phyloP scores from a whole-genome alignment of 2,888 invertebrate species.

The Scaeva pyrastri region DNA sequence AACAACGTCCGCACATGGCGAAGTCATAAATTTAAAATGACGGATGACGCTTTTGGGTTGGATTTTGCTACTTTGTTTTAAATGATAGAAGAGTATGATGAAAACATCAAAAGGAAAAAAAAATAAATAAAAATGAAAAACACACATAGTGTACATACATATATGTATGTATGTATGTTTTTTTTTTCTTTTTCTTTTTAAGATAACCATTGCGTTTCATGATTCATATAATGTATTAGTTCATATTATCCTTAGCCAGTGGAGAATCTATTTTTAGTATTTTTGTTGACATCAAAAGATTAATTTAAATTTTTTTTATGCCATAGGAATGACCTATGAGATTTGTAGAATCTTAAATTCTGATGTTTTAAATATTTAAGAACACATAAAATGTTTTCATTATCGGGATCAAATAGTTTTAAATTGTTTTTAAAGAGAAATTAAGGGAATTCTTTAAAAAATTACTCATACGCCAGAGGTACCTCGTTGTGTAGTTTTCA shows the following conservation, averaged over 20 bases:
- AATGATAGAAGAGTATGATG: slow-evolving; percentile 35
- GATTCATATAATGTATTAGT: neutral
- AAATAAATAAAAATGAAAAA: neutral
- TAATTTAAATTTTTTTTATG: neutral
- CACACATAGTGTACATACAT: slow-evolving; percentile 21
- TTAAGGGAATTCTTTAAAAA: too few relatives aligned
- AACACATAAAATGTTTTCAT: too few relatives aligned
- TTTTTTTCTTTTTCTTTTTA: slow-evolving; percentile 6
- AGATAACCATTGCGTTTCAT: slow-evolving; percentile 27
- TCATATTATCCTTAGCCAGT: neutral
- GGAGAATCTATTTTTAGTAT: neutral
- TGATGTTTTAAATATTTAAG: neutral
- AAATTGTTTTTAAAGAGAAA: too few relatives aligned
- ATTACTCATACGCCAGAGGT: too few relatives aligned
- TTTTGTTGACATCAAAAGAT: slow-evolving; percentile 11
- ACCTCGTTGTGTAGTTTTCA: too few relatives aligned
- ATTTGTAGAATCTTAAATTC: neutral
- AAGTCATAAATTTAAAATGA: slow-evolving; percentile 63
- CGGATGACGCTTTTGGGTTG: slow-evolving; percentile 53
- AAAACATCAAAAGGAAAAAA: slow-evolving; percentile 39
- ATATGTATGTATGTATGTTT: neutral
- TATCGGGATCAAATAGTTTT: too few relatives aligned
- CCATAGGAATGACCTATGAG: neutral
- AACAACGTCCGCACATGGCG: slow-evolving; percentile 57
- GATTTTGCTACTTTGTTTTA: slow-evolving; percentile 54